Evolutionary conservation across 2,797 vertebrate genomes (phyloP), one percentile per base, ranked within the genome.

Genomic region (Tokudaia tokunoshimensis): DNA sequence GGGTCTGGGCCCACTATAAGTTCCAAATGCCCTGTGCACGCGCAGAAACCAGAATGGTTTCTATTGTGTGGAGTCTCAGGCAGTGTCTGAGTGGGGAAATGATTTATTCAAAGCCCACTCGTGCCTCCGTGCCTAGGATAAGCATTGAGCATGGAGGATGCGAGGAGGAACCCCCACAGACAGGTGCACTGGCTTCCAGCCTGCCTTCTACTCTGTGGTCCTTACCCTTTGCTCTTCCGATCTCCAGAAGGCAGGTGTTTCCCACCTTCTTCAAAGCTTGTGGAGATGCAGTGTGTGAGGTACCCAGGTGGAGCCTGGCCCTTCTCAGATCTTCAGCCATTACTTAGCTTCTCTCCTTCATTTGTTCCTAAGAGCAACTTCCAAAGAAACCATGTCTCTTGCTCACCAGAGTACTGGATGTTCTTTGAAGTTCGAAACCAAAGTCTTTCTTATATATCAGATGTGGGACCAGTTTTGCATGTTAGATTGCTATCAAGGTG

Each of bases 351-450:
- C 19, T 34, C 11, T 65, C 17, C 55, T 75, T 50, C 50, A 47
- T 91, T 76, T 67, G 15, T 79, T 97, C 41, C 3, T 34, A 47
- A 89, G 83, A 87, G 37, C 19, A 50, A 41, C 72, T 65, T 44
- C 78, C 92, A 52, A 63, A 90, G 91, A 47, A 59, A 82, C 50
- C 5, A 26, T 12, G 4, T 19, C 26, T 41, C 29, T 37, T 57
- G 76, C 67, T 79, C 22, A 55, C 57, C 13, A 65, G 78, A 3
- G 5, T 75, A 87, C 76, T 59, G 44, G 29, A 78, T 87, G 31
- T 14, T n/a, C 65, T 97, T 96, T 96, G 84, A 92, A 85, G 74
- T 37, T 63, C 15, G 67, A 93, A 67, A 79, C 47, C 37, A 37
- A 87, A 92, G n/a, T 67, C 37, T 87, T 10, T 76, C 12, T 75